Evolutionary conservation across 2,888 invertebrate species (phyloP), one percentile per base, ranked within the genome.

Genomic region (Lycophotia porphyrea): DNA sequence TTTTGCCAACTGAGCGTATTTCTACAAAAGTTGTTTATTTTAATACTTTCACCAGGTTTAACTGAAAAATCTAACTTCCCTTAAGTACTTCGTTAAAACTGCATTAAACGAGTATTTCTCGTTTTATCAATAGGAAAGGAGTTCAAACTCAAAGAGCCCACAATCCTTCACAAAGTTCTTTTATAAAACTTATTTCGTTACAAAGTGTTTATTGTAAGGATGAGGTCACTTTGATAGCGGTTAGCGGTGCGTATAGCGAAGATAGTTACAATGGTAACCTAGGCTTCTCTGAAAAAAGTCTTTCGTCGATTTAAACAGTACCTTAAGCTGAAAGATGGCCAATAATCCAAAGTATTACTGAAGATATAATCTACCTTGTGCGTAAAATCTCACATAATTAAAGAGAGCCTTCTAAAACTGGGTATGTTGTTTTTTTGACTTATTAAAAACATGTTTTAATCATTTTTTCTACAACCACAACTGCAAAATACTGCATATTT

Each of bases 101-200:
- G 89, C 88, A 89, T 91, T 91, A 89, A 73, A 88, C 82, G 88
- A 90, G 87, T 81, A 89, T 88, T 88, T 86, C 88, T 84, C 86
- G 87, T 90, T 88, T 77, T 76, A 83, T 85, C 88, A 85, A 88
- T 89, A 89, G 85, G 79, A 86, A 88, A 88, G 76, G 77, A 84
- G 79, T 86, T 86, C 87, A 84, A 88, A 91, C 88, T 87, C 89
- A 91, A 93, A 92, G 91, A 92, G 92, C 94, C 94, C 94, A 86
- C 94, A 94, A 88, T 76, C 84, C 86, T 92, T 93, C 86, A 61
- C 76, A 87, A 93, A 92, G 93, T 94, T 94, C 92, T 92, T 88
- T 91, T 90, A 89, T 91, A 86, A 88, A 92, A 93, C 90, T 93
- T 93, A 89, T 91, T 93, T 92, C 86, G 90, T 90, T 87, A 82